A percentile compares a stretch with the other conserved stretches of the same genome.
Conservation (phyloP, 2,113 vertebrate species). For the Irena cyanogastra region DNA sequence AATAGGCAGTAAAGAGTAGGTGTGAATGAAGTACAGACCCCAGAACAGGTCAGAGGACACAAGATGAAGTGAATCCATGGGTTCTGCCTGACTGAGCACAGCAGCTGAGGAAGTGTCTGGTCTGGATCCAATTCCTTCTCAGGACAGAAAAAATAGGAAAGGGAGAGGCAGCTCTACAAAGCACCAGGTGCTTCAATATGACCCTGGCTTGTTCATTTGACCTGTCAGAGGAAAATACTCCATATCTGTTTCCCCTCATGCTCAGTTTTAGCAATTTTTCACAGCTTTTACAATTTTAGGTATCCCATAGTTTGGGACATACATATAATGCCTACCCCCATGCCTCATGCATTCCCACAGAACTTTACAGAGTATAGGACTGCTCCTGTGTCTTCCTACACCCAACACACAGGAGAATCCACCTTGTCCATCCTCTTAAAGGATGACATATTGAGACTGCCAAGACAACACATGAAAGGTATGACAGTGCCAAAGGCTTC, state of each 20-base stretch:
- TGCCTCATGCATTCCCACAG: not conserved
- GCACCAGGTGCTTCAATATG: not conserved
- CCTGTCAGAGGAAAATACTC: not conserved
- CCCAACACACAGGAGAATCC: not conserved
- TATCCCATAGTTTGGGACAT: fast-evolving
- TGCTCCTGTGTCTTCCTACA: not conserved
- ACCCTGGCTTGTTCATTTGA: not conserved
- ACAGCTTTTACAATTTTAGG: not conserved
- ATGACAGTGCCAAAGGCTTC: not conserved
- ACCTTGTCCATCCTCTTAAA: not conserved
- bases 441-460: not conserved
- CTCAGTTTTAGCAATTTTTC: not conserved
- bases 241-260: not conserved
- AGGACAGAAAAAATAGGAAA: not conserved
- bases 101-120: not conserved
- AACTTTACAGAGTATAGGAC: not conserved
- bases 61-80: not conserved
- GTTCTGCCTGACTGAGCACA: not conserved
- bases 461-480: not conserved
- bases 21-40: not conserved
- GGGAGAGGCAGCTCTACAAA: not conserved
- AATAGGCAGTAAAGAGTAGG: not conserved
- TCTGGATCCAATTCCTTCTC: not conserved
- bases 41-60: not conserved
- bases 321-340: not conserved